These are phyloP conservation scores for Seira ritae DNA, from an alignment of 2,888 invertebrate genomes.

Conservation along the genomic window DNA sequence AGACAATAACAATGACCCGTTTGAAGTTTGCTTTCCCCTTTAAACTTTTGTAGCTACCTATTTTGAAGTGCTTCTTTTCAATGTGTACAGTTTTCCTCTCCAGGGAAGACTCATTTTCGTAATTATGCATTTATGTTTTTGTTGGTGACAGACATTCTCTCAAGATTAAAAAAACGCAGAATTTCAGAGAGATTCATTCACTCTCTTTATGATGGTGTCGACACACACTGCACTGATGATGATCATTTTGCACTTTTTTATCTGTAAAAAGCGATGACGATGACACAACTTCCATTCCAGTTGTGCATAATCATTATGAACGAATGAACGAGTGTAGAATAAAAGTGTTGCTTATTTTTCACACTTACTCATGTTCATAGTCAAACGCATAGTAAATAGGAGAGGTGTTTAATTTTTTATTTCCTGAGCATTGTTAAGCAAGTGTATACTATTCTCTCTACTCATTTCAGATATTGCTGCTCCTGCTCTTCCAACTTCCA, in stretches of 20 bases:
- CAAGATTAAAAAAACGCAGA: too few species aligned
- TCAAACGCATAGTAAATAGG: background rate
- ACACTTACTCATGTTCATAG: background rate
- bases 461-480: background rate
- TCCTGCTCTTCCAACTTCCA: too few species aligned
- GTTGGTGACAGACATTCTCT: background rate
- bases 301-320: background rate
- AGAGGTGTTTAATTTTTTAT: constrained; percentile 3
- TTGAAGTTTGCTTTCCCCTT: constrained; percentile 21
- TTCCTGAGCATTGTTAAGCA: background rate
- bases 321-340: background rate
- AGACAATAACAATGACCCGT: constrained; percentile 18
- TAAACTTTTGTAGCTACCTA: background rate
- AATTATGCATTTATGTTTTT: constrained; percentile 48
- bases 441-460: background rate
- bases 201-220: too few species aligned
- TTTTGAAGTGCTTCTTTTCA: constrained; percentile 54
- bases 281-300: too few species aligned
- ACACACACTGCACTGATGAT: too few species aligned
- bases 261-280: too few species aligned
- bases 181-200: too few species aligned
- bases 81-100: background rate
- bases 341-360: background rate
- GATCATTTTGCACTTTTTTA: too few species aligned
- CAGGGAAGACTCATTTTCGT: constrained; percentile 45